Evolutionary conservation across 2,888 invertebrate genomes (phyloP).

Genomic region (Onchidella celtica): DNA sequence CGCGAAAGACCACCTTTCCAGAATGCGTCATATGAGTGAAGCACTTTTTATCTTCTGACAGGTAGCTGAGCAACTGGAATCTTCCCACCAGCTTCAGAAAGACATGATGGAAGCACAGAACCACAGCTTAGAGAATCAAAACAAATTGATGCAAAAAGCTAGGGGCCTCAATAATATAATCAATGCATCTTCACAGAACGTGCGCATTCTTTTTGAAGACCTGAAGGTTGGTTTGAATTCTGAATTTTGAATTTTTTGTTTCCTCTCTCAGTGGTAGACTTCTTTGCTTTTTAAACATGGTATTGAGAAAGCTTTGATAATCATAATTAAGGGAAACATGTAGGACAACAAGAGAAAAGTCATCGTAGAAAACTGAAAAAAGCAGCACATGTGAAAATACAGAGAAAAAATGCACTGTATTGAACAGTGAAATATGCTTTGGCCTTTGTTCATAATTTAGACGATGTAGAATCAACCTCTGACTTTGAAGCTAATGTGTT

Average conservation of each 20-base stretch:
- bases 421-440: no score
- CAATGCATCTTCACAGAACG: conserved; percentile 70
- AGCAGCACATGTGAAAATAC: no score
- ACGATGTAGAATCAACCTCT: no score
- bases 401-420: no score
- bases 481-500: no score
- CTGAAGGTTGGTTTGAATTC: conserved; percentile 76
- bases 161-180: conserved; percentile 73
- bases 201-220: conserved; percentile 77
- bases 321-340: no score
- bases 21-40: no score
- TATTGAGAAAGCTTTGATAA: background rate
- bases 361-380: background rate
- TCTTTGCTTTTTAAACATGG: background rate
- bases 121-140: conserved; percentile 78
- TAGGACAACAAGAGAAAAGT: no score
- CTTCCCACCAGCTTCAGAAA: conserved; percentile 81
- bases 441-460: no score
- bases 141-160: conserved; percentile 75
- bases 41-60: no score
- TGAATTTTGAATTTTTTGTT: background rate
- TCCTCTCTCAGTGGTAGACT: no score
- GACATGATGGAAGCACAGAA: conserved; percentile 82
- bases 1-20: no score
- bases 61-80: conserved; percentile 82